A percentile compares a stretch with the other conserved stretches of the same genome.
Evolutionary conservation across 2,888 invertebrate species (phyloP).

Genomic region (Azorinus chamasolen): DNA sequence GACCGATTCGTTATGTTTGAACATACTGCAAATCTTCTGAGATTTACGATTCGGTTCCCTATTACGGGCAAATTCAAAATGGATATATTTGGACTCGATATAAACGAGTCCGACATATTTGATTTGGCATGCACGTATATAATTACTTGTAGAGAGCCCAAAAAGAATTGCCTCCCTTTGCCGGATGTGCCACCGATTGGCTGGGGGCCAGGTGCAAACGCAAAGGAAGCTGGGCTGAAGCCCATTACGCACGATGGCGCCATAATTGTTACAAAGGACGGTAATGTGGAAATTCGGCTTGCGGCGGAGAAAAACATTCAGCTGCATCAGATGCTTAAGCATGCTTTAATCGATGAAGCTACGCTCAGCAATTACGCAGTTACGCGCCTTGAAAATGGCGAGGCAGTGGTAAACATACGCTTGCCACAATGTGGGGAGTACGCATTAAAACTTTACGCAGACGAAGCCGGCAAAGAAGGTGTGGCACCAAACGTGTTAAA

Average conservation of each 20-base stretch:
- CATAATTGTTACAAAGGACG: conserved; percentile 81
- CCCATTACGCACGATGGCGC: conserved; percentile 81
- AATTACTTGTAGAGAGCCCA: conserved; percentile 77
- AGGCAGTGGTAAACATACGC: conserved; percentile 79
- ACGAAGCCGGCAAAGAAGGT: conserved; percentile 77
- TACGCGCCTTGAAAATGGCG: conserved; percentile 76
- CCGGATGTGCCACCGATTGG: conserved; percentile 84
- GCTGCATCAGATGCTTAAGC: conserved; percentile 80
- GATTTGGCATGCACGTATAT: conserved; percentile 84
- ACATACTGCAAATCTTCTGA: conserved; percentile 74
- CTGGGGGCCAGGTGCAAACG: conserved; percentile 82
- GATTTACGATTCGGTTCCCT: conserved; percentile 79
- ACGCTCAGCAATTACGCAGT: conserved; percentile 81
- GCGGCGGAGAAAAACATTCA: conserved; percentile 74
- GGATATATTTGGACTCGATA: conserved; percentile 83
- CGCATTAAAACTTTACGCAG: conserved; percentile 83
- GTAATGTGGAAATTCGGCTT: conserved; percentile 80
- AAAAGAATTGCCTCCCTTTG: conserved; percentile 78
- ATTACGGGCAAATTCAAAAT: conserved; percentile 82
- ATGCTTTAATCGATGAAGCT: conserved; percentile 79
- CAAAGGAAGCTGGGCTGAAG: conserved; percentile 78
- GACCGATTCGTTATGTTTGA: conserved; percentile 83
- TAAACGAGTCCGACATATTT: conserved; percentile 77
- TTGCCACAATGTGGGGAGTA: conserved; percentile 82
- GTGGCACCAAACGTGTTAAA: conserved; percentile 83